phyloP scores from a whole-genome alignment of 2,113 vertebrate species.

The Sciurus niger region DNA sequence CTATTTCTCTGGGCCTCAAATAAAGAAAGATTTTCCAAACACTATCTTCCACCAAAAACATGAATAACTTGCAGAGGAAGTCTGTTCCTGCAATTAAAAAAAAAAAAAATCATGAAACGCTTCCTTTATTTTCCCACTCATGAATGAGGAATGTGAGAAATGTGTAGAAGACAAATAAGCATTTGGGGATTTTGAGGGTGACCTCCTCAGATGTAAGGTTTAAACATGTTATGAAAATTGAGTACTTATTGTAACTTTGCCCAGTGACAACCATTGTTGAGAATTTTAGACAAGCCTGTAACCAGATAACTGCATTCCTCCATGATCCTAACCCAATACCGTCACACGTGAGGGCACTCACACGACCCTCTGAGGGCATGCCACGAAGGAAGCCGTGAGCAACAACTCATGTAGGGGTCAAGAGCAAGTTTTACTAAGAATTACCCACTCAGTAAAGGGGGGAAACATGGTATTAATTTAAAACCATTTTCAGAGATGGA shows the following conservation, averaged over 20 bases:
- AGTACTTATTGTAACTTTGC: not conserved
- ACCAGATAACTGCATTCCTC: not conserved
- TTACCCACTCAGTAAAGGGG: not conserved
- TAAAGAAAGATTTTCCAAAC: not conserved
- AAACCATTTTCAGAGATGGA: not conserved
- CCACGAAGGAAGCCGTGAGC: not conserved
- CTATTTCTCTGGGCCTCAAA: not conserved
- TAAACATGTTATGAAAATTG: not conserved
- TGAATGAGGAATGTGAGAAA: not conserved
- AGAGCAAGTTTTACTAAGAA: not conserved
- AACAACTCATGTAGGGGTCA: not conserved
- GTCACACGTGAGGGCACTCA: too few relatives aligned
- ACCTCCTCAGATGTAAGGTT: not conserved
- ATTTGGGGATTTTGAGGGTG: not conserved
- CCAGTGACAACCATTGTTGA: not conserved
- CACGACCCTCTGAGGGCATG: not conserved
- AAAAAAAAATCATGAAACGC: not conserved
- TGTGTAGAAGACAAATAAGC: not conserved
- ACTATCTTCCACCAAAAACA: not conserved
- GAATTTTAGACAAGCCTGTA: not conserved
- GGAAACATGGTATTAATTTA: not conserved
- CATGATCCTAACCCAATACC: not conserved
- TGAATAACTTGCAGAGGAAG: not conserved
- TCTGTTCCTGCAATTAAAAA: not conserved
- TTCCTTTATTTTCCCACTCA: not conserved